phyloP scores from a whole-genome alignment of 2,888 invertebrate genomes.

The Platypus cylindrus region DNA sequence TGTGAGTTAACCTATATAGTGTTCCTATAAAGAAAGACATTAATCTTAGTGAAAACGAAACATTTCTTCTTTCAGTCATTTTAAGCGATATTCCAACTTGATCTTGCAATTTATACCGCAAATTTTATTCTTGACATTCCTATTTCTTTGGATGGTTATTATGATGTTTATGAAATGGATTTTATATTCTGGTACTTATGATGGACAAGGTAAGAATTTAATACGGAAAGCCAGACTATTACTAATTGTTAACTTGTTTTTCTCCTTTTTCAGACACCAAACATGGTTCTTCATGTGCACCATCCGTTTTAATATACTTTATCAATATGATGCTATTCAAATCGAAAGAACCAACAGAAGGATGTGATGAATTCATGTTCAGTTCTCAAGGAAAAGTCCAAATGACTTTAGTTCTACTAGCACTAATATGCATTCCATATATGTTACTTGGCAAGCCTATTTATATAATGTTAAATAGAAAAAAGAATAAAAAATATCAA shows the following conservation, averaged over 20 bases:
- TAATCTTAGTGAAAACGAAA: neutral
- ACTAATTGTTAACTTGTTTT: neutral
- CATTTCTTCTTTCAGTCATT: constrained; percentile 42
- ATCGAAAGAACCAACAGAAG: constrained; percentile 23
- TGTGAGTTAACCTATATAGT: constrained; percentile 40
- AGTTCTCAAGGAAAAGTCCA: constrained; percentile 48
- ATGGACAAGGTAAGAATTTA: constrained; percentile 24
- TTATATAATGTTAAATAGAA: constrained; percentile 38
- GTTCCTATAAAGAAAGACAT: neutral
- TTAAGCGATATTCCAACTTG: constrained; percentile 53
- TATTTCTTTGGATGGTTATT: constrained; percentile 85
- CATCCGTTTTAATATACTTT: constrained; percentile 62
- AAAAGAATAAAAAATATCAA: constrained; percentile 13
- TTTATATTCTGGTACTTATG: constrained; percentile 45
- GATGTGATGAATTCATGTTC: constrained; percentile 48
- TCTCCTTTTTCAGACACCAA: constrained; percentile 16
- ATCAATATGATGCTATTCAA: constrained; percentile 66
- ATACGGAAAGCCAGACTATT: no score
- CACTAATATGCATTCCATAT: constrained; percentile 59
- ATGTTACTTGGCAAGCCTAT: constrained; percentile 72
- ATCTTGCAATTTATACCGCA: constrained; percentile 84
- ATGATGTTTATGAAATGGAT: constrained; percentile 91
- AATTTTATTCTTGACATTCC: constrained; percentile 68
- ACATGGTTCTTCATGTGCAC: constrained; percentile 47
- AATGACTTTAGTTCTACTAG: constrained; percentile 46